Base-by-base conservation (phyloP, 2,113 vertebrate genomes). In the Cynocephalus volans region DNA sequence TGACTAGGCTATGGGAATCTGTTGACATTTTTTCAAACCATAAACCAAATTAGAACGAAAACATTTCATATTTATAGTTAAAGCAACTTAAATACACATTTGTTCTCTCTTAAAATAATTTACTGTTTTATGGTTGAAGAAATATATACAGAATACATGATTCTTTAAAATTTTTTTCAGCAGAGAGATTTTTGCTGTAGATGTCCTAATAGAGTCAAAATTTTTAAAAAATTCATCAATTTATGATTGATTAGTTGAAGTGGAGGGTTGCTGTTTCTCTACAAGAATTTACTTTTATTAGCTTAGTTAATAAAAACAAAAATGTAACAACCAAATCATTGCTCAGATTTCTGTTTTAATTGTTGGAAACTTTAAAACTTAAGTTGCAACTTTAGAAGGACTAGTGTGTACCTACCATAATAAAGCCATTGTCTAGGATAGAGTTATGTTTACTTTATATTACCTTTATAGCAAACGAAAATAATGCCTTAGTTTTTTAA, bases 301-400 rank as follows among this genome's bases (percentile, higher is more conserved):
- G 64, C 33, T 84, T 85, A 60, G 33, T 92, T 90, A 85, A 36
- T 93, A 45, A 92, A 64, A 50, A 93, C 62, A 54, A 64, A 76
- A 84, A 50, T 48, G 8, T 4, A 85, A 31, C 54, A 95, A 28
- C 7, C 21, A 76, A 4, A 54, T 76, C 28, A 5, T 54, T 88
- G 10, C 50, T 93, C 17, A 33, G 2, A 82, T 93, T 86, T 64
- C 14, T 62, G 41, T 90, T 95, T 75, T 54, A 90, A 24, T 93
- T 95, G 18, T 92, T 90, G 45, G 52, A 93, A 82, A 81, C 26
- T 86, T 90, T 10, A 13, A 75, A 60, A 90, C 65, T 62, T 73
- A 93, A 79, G 31, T 69, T 75, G 2, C 17, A 88, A 36, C 24
- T 69, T 70, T 70, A 62, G 12, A 72, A 41, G 65, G 21, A n/a